Evolutionary conservation across 2,888 invertebrate genomes (phyloP), one percentile per base, ranked within the genome.

Genomic region (Drosophila quinaria): DNA sequence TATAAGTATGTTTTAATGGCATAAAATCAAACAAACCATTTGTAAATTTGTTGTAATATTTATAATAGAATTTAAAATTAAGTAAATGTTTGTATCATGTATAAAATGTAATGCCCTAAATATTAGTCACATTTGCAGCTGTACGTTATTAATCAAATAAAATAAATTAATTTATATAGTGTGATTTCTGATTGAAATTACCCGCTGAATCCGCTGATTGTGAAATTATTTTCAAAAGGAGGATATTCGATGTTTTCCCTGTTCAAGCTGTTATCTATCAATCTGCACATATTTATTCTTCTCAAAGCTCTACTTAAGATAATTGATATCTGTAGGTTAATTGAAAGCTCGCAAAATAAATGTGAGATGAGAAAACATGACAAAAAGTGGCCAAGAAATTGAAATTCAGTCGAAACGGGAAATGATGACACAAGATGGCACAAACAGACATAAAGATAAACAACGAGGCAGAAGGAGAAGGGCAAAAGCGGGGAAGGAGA

Each of bases 311-410:
- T 10, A 46, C 22, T 15, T 56, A 37, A n/a, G 6, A 44, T 61
- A 61, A 61, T 61, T 52, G 52, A 39, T 61, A 44, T 33, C 44
- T 52, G 19, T n/a, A 19, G 59, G 59, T 41, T 61, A 61, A 61
- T 52, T 52, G 61, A 61, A 61, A 52, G 52, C 61, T 44, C 31
- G 44, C 11, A 52, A 44, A 52, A 52, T 33, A 33, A 52, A 61
- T 61, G 42, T 19, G 17, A 44, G 42, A 52, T 51, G 52, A 19
- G 52, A 33, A 19, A 50, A 50, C 49, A 39, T 52, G 61, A 44
- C 42, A 61, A 52, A 60, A 60, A 49, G 59, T 60, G 50, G 59
- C 50, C 41, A 31, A 29, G 39, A 62, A 62, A 62, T 62, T 62
- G 60, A 61, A 51, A 61, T 61, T 31, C 60, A 51, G 42, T 22